Evolutionary conservation across 2,797 vertebrate genomes (phyloP).

Genomic region (Gallirallus australis): DNA sequence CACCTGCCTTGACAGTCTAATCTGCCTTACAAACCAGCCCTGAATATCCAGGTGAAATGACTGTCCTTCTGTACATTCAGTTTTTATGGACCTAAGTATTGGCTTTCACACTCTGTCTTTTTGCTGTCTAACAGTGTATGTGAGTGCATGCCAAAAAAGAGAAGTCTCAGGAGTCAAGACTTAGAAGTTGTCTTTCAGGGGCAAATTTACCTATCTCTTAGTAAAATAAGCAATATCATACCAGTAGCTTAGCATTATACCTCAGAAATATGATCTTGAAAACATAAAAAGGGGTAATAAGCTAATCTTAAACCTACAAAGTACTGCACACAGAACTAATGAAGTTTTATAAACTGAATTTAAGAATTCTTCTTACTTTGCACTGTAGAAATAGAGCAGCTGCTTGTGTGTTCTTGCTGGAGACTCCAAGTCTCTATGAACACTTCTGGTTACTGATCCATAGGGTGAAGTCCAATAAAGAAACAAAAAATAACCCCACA

Average conservation of each 20-base stretch:
- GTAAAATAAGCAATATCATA: neutral
- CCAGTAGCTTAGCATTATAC: neutral
- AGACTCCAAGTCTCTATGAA: neutral
- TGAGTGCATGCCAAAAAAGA: neutral
- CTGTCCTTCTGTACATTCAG: neutral
- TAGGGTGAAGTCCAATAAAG: neutral
- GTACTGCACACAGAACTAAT: neutral
- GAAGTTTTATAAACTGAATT: neutral
- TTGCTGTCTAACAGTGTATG: neutral
- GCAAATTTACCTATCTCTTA: neutral
- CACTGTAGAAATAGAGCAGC: neutral
- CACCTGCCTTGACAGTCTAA: neutral
- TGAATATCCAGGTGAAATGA: neutral
- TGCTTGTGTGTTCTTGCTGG: neutral
- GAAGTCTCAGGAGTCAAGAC: neutral
- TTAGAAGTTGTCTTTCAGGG: neutral
- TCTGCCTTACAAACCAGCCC: neutral
- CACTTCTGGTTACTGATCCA: neutral
- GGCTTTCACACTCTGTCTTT: neutral
- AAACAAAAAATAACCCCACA: too few species aligned
- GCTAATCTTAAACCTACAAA: neutral
- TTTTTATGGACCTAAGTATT: neutral
- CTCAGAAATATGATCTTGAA: neutral
- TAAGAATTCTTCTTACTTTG: neutral
- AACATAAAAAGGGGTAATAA: neutral